Evolutionary conservation across 2,888 invertebrate genomes (phyloP).

Genomic region (Drosophila longiperda): DNA sequence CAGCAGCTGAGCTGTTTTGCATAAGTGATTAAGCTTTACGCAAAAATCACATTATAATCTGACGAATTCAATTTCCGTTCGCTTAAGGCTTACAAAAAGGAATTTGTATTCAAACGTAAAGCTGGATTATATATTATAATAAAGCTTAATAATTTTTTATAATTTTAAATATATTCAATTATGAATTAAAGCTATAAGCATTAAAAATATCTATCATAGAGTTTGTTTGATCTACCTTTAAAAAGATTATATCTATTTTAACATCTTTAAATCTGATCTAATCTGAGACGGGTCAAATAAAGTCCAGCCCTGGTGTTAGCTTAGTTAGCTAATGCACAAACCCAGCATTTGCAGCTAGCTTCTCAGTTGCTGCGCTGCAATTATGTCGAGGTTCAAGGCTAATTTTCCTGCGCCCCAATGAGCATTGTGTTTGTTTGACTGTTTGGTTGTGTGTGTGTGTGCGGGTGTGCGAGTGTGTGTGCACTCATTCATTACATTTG

Average conservation of each 20-base stretch:
- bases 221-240: background rate
- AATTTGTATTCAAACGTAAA: background rate
- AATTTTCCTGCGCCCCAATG: slow-evolving; percentile 70
- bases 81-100: background rate
- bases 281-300: background rate
- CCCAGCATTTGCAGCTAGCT: slow-evolving; percentile 29
- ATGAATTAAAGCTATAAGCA: background rate
- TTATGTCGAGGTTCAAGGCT: slow-evolving; percentile 78
- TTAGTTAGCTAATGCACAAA: slow-evolving; percentile 47
- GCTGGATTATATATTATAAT: background rate
- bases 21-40: background rate
- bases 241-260: too few relatives aligned
- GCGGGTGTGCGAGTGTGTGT: slow-evolving; percentile 13
- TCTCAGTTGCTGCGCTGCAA: slow-evolving; percentile 63
- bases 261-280: background rate
- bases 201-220: background rate
- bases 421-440: slow-evolving; percentile 11
- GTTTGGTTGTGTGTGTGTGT: slow-evolving; percentile 1
- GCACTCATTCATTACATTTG: slow-evolving; percentile 45
- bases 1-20: background rate
- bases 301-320: slow-evolving; percentile 22
- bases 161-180: background rate
- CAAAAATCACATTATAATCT: background rate
- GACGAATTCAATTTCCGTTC: background rate
- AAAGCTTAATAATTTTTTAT: background rate